Evolutionary conservation across 2,113 vertebrate genomes (phyloP).

Genomic region (Dipodomys spectabilis): DNA sequence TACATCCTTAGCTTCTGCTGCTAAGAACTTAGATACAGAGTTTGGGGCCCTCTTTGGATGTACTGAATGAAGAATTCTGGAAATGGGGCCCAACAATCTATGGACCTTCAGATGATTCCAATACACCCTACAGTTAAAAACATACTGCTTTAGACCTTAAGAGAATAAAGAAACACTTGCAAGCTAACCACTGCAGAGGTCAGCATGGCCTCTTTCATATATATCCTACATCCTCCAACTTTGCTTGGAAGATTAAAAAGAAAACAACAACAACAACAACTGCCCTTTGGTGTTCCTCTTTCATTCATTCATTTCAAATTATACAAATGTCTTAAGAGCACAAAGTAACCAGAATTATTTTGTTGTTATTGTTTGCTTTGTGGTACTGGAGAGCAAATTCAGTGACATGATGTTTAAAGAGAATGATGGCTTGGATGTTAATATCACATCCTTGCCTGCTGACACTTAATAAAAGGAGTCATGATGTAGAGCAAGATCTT

Average conservation of each 20-base stretch:
- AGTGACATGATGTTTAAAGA: too few species aligned
- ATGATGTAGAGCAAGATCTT: too few species aligned
- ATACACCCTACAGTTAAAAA: neutral
- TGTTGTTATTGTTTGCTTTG: neutral
- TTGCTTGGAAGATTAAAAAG: neutral
- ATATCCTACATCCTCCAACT: neutral
- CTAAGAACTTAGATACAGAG: neutral
- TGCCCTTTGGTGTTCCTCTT: neutral
- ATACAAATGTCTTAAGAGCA: neutral
- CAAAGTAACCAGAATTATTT: neutral
- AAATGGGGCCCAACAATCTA: neutral
- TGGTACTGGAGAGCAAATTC: neutral
- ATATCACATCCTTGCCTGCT: too few species aligned
- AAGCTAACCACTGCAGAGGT: neutral
- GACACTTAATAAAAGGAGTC: too few species aligned
- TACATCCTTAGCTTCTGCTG: neutral
- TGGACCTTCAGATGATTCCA: neutral
- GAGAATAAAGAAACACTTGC: neutral
- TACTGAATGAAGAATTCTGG: neutral
- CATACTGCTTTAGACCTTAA: neutral
- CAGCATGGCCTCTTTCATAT: neutral
- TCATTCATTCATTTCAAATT: neutral
- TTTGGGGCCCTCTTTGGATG: neutral
- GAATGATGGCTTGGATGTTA: too few species aligned
- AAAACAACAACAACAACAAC: neutral